phyloP scores from a whole-genome alignment of 2,113 vertebrate genomes.

The Rattus rattus region DNA sequence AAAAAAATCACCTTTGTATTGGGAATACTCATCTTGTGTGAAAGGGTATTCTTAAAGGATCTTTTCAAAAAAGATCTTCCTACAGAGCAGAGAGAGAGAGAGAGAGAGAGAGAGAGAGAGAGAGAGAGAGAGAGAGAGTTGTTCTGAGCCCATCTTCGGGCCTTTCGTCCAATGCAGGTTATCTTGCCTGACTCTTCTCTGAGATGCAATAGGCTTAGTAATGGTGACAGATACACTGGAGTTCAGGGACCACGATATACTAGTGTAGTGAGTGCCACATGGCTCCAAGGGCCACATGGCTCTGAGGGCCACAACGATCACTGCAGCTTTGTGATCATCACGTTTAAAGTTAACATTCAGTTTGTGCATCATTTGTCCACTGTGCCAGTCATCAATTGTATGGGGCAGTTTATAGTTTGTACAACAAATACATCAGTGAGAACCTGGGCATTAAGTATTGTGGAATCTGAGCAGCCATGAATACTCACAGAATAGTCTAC shows the following conservation, averaged over 20 bases:
- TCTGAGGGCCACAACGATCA: not conserved
- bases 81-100: not conserved
- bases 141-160: not conserved
- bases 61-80: not conserved
- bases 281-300: not conserved
- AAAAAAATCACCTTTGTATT: slow-evolving; percentile 20
- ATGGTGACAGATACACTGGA: not conserved
- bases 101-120: no score
- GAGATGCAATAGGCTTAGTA: not conserved
- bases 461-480: not conserved
- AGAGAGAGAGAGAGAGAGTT: not conserved
- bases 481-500: not conserved
- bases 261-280: not conserved
- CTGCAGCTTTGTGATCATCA: slow-evolving; percentile 28
- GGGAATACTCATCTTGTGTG: not conserved
- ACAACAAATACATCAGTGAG: not conserved
- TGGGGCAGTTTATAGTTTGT: not conserved
- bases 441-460: not conserved
- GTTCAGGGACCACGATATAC: not conserved
- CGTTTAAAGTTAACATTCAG: not conserved
- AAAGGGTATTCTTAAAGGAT: not conserved
- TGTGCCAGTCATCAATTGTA: not conserved
- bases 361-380: not conserved
- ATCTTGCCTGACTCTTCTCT: not conserved
- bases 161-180: not conserved